phyloP scores from a whole-genome alignment of 2,888 invertebrate species.

The Eulithis prunata region DNA sequence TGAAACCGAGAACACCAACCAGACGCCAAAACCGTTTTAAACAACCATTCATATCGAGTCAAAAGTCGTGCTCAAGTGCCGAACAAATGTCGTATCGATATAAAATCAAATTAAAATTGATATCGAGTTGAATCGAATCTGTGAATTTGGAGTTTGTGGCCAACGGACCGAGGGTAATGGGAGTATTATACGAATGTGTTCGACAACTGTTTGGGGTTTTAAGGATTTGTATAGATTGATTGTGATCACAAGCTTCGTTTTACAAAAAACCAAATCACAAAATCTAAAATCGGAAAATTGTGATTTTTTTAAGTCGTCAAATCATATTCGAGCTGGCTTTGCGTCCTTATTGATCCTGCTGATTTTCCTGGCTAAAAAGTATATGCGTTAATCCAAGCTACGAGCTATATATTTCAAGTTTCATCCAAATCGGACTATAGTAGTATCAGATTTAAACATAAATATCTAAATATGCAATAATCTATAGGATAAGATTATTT shows the following conservation, averaged over 20 bases:
- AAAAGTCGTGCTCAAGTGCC: slow-evolving; percentile 52
- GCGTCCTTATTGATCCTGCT: no score
- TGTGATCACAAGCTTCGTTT: slow-evolving; percentile 4
- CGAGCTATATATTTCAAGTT: no score
- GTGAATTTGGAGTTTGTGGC: slow-evolving; percentile 52
- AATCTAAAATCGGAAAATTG: no score
- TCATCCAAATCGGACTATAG: no score
- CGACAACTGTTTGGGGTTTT: slow-evolving; percentile 59
- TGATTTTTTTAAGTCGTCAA: no score
- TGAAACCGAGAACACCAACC: slow-evolving; percentile 15
- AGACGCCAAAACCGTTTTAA: slow-evolving; percentile 50
- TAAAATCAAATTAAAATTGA: slow-evolving; percentile 73
- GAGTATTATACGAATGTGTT: slow-evolving; percentile 61
- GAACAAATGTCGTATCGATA: slow-evolving; percentile 56
- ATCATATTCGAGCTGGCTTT: no score
- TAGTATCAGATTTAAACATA: no score
- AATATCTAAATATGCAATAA: no score
- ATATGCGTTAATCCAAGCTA: no score
- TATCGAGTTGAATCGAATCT: slow-evolving; percentile 53
- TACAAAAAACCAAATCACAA: background rate
- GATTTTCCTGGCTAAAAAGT: no score
- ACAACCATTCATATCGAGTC: slow-evolving; percentile 49
- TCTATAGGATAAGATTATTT: no score
- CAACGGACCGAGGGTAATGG: slow-evolving; percentile 61
- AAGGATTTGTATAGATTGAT: slow-evolving; percentile 38